These are phyloP conservation scores for Drosophila tani DNA, from an alignment of 1,140 invertebrate genomes.

Conservation along the genomic window DNA sequence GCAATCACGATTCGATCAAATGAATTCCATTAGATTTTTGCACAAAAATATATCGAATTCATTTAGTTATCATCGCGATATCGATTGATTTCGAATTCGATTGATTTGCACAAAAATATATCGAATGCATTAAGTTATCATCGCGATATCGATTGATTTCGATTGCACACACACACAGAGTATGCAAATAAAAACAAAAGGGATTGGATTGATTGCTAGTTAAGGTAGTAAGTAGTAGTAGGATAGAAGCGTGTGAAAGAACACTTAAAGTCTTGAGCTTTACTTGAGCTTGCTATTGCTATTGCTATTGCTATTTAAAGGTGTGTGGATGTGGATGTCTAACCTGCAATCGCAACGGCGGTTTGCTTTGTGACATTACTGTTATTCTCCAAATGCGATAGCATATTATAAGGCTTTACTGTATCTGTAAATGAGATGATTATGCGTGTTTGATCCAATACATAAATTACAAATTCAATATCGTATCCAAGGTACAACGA, in stretches of 20 bases:
- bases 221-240: constrained; percentile 13
- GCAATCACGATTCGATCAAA: too few relatives aligned
- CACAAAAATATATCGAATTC: too few relatives aligned
- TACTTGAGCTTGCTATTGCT: constrained; percentile 28
- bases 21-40: too few relatives aligned
- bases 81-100: too few relatives aligned
- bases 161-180: constrained; percentile 4
- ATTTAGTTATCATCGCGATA: too few relatives aligned
- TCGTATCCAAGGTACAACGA: constrained; percentile 6
- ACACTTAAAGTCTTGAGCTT: constrained; percentile 54
- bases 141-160: constrained; percentile 17
- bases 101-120: background rate
- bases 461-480: constrained; percentile 34
- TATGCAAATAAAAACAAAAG: constrained; percentile 37
- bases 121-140: background rate
- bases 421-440: constrained; percentile 84
- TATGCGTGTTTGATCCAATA: constrained; percentile 54
- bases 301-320: constrained; percentile 16
- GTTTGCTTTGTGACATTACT: constrained; percentile 84
- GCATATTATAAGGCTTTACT: constrained; percentile 84
- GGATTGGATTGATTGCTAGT: constrained; percentile 40
- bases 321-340: constrained; percentile 66
- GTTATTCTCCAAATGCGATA: constrained; percentile 85
- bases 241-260: constrained; percentile 43
- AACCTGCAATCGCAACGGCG: constrained; percentile 84